phyloP scores from a whole-genome alignment of 2,113 vertebrate species.

The Boulengeromyrus knoepffleri region DNA sequence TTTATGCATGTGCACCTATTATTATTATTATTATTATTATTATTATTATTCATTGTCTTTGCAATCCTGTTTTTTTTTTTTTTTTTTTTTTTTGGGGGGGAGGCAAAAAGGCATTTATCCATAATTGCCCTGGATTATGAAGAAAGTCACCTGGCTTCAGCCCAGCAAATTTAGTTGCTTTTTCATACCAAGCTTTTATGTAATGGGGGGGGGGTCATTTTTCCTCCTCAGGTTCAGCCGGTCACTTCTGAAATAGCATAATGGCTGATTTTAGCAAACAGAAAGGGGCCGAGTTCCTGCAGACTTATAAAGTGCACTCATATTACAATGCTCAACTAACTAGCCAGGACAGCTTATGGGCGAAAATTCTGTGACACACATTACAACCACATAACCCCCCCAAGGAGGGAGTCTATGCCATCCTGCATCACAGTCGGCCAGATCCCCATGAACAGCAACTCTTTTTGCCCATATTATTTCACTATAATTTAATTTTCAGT shows the following conservation, averaged over 20 bases:
- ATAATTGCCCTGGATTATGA: neutral
- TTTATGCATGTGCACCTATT: neutral
- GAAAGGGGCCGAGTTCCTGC: neutral
- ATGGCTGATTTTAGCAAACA: neutral
- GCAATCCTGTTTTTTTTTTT: slow-evolving; percentile 8
- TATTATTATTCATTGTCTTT: neutral
- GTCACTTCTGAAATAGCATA: neutral
- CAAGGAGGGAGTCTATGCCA: neutral
- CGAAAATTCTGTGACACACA: neutral
- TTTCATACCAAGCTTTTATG: neutral
- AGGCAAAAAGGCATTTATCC: neutral
- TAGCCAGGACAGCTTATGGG: neutral
- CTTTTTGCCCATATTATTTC: neutral
- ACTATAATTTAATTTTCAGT: neutral
- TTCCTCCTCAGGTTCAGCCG: neutral
- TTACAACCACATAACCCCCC: neutral
- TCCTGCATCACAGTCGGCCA: neutral
- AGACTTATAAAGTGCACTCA: neutral
- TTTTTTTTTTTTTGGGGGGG: no score
- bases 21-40: neutral
- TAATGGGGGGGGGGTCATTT: neutral
- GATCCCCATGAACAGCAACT: neutral
- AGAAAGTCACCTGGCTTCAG: neutral
- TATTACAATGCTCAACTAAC: neutral
- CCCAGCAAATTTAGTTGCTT: neutral